Evolutionary conservation across 2,797 vertebrate genomes (phyloP), one percentile per base, ranked within the genome.

Genomic region (Menidia menidia): DNA sequence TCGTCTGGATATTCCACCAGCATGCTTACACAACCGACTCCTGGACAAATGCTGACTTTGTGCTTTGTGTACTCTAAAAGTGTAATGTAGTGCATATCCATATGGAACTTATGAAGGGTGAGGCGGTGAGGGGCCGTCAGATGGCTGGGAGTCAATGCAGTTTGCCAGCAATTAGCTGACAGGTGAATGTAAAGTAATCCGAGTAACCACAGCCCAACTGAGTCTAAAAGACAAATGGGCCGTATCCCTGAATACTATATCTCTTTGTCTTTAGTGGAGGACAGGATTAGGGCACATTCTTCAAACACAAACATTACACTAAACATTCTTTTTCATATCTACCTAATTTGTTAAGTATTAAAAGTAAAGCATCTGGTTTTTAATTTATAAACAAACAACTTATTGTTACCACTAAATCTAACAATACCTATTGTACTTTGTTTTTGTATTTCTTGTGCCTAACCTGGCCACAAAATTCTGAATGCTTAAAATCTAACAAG

Each of bases 1-100:
- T 83, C 63, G 76, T 77, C 77, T 45, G 66, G 58, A 72, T 66
- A 52, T 61, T 47, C 18, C n/a, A 47, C 14, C 59, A 44, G 64
- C 25, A 31, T 15, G 48, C n/a, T 61, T 52, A 62, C 60, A 66
- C 14, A 53, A 72, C 15, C 16, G 33, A 39, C n/a, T 71, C n/a
- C 18, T 60, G 68, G 76, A 60, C 52, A n/a, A 70, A 73, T 43
- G 16, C 7, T 48, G 57, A 52, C 62, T 55, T 69, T 35, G 44
- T 63, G 41, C 30, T 48, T 57, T 31, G 18, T 64, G 19, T 57
- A 18, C 45, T 58, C 44, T 64, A 59, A 47, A 63, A 55, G 53
- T 61, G 58, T 35, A 71, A 19, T 25, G 55, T 43, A 61, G 14
- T 4, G 18, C 7, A 68, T 35, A 58, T 73, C 11, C 51, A 54